These are phyloP conservation scores for Drosophila robusta DNA, from an alignment of 2,888 invertebrate genomes.

Conservation along the genomic window DNA sequence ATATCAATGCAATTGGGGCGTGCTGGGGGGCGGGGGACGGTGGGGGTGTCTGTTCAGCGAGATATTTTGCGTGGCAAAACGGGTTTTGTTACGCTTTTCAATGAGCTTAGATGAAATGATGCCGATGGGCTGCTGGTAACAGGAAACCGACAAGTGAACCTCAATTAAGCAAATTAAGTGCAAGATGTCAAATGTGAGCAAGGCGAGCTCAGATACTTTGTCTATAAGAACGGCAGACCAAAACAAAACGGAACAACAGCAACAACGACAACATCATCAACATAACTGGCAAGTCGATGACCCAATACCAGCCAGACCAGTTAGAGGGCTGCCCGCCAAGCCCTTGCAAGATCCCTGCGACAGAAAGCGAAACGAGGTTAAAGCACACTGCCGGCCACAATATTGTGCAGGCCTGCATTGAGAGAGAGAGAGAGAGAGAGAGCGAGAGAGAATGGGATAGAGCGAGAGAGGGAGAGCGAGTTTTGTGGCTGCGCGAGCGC, in stretches of 20 bases:
- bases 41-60: no score
- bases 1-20: conserved; percentile 58
- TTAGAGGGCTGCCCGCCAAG: conserved; percentile 69
- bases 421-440: conserved; percentile 5
- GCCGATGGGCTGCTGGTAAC: not conserved
- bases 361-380: conserved; percentile 73
- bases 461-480: conserved; percentile 4
- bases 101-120: conserved; percentile 41
- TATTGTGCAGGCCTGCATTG: conserved; percentile 12
- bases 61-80: conserved; percentile 47
- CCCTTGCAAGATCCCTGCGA: conserved; percentile 40
- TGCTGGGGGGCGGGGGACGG: no score
- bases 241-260: conserved; percentile 45
- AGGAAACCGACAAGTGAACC: conserved; percentile 43
- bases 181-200: not conserved
- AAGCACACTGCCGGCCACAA: conserved; percentile 58
- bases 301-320: conserved; percentile 71
- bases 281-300: conserved; percentile 68
- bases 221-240: conserved; percentile 51
- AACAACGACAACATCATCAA: conserved; percentile 18
- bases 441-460: conserved; percentile 1
- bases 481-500: conserved; percentile 58
- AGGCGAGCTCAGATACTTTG: conserved; percentile 3
- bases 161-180: conserved; percentile 23
- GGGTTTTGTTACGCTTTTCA: conserved; percentile 67